These are phyloP conservation scores for Noturus placidus DNA, from an alignment of 2,113 vertebrate genomes.

Conservation along the genomic window DNA sequence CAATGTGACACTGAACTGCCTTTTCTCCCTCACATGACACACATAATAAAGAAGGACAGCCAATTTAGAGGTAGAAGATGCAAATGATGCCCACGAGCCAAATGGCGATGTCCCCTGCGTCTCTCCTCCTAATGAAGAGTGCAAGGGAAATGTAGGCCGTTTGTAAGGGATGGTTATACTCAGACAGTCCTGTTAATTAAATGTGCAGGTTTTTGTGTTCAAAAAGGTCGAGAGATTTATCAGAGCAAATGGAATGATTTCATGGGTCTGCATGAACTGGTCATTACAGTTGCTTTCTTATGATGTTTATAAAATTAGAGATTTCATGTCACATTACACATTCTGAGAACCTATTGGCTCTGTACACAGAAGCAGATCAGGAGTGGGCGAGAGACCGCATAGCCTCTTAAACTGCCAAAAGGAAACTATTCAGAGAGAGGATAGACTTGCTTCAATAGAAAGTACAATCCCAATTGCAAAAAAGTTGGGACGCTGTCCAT, in stretches of 20 bases:
- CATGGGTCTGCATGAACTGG: neutral
- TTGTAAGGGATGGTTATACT: neutral
- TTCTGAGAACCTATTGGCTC: neutral
- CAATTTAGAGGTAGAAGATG: slow-evolving; percentile 19
- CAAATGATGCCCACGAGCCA: slow-evolving; percentile 24
- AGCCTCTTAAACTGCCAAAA: neutral
- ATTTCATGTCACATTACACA: neutral
- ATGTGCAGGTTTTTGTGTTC: slow-evolving; percentile 2
- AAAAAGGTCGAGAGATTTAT: slow-evolving; percentile 1
- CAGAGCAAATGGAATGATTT: neutral
- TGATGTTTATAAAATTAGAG: neutral
- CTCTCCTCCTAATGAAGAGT: slow-evolving; percentile 6
- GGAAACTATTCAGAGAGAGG: neutral
- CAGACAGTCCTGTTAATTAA: slow-evolving; percentile 17
- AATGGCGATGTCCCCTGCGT: slow-evolving; percentile 12
- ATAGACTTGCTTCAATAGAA: neutral
- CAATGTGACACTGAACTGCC: neutral
- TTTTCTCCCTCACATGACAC: slow-evolving; percentile 21
- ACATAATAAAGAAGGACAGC: slow-evolving; percentile 20
- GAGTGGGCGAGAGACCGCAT: neutral
- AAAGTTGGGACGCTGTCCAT: too few species aligned
- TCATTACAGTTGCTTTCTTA: neutral
- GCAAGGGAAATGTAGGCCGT: slow-evolving; percentile 1
- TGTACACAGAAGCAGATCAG: neutral
- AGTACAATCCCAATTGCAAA: too few species aligned